Evolutionary conservation across 2,888 invertebrate genomes (phyloP), one percentile per base, ranked within the genome.

Genomic region (Pyrocoelia pectoralis): DNA sequence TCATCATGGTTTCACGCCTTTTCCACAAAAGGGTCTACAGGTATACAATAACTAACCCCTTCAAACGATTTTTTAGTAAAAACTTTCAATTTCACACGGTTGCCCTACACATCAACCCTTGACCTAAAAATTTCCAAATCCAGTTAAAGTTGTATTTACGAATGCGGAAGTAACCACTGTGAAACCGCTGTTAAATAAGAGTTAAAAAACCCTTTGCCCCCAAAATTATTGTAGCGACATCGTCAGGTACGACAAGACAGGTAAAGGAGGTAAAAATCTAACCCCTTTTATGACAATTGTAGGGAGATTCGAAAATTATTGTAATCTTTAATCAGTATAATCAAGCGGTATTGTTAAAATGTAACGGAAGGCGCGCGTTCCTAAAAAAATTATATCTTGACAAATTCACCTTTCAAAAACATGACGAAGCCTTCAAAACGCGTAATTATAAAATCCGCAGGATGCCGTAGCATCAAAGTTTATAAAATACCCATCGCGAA

Each of bases 401-500:
- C 9, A n/a, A 19, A 9, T 54, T 58, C 48, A 56, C 70, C 71
- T 70, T 72, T 73, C 73, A 74, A 66, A 71, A 70, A 67, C 73
- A 74, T n/a, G 68, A 57, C 68, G 64, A 56, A 65, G 67, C 33
- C 52, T 56, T 70, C 48, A 72, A 73, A 24, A 74, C 72, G 68
- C 70, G 75, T 78, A 79, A 79, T 79, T 79, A 79, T 75, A 74
- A 76, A 77, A 76, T 76, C 79, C 69, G 73, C 78, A 74, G 79
- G 79, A 77, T 74, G 72, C 75, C 77, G 72, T 72, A 76, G 73
- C 77, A 77, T 77, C 77, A 77, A 78, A 78, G 77, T 77, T 77
- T 76, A 76, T 74, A 74, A 77, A 76, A 75, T 76, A 76, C 76
- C 74, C 77, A 74, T 74, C 74, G 71, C 71, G 77, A 79, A 80